Percentiles rank a stretch among this genome's conserved stretches.
Conservation (phyloP, 2,797 vertebrate genomes). For the Sarcoramphus papa region DNA sequence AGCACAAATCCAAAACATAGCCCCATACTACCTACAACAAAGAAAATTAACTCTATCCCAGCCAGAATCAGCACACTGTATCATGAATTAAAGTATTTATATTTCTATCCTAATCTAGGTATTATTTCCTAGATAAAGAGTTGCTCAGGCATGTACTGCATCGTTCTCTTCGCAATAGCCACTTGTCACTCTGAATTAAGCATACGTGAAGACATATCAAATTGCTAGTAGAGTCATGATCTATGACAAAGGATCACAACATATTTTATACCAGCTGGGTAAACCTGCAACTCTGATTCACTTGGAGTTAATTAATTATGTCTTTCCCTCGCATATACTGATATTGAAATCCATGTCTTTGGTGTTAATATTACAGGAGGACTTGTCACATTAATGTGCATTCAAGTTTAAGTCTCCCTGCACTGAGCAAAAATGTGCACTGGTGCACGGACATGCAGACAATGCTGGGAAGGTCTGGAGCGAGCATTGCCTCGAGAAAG, state of each 20-base stretch:
- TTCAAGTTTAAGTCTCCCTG: not conserved
- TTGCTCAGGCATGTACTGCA: not conserved
- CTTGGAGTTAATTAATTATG: slow-evolving; percentile 31
- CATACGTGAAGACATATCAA: not conserved
- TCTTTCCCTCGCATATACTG: not conserved
- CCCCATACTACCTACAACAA: too few species aligned
- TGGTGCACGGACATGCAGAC: not conserved
- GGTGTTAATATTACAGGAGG: not conserved
- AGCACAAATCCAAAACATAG: too few species aligned
- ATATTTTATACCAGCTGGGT: not conserved
- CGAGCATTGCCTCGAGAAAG: not conserved
- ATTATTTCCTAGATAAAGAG: not conserved
- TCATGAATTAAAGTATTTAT: not conserved
- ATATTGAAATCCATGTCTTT: not conserved
- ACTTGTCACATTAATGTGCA: not conserved
- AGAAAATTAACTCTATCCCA: too few species aligned
- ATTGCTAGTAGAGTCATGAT: not conserved
- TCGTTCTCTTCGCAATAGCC: not conserved
- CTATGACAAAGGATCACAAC: not conserved
- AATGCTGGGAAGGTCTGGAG: not conserved
- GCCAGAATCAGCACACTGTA: too few species aligned
- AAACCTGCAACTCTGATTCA: not conserved
- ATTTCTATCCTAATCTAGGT: not conserved
- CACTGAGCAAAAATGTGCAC: not conserved
- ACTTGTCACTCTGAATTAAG: not conserved